Evolutionary conservation across 2,113 vertebrate genomes (phyloP).

Genomic region (Bambusicola thoracicus): DNA sequence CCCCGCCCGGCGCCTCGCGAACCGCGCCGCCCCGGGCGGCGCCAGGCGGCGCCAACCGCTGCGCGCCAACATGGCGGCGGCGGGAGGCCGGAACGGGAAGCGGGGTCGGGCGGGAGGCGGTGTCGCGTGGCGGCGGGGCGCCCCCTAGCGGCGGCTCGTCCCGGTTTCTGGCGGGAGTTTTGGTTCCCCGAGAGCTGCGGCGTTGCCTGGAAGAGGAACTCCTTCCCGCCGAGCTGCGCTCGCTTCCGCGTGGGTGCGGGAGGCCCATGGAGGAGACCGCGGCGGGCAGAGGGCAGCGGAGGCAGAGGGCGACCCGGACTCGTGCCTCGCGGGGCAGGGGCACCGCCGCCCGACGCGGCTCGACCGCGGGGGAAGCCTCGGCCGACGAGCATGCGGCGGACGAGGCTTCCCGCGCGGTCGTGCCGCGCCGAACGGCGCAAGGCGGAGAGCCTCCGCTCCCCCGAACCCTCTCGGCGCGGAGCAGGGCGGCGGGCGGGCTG

Average conservation of each 20-base stretch:
- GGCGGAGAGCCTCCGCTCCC: no score
- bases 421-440: no score
- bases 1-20: not conserved
- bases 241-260: not conserved
- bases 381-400: not conserved
- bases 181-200: not conserved
- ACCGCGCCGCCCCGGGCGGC: no score
- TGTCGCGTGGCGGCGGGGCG: not conserved
- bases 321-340: no score
- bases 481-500: not conserved
- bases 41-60: not conserved
- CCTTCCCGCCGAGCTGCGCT: no score
- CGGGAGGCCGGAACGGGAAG: not conserved
- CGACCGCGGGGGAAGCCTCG: not conserved
- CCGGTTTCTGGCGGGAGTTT: not conserved
- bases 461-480: no score
- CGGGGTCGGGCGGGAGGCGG: no score
- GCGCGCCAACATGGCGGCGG: slow-evolving; percentile 13
- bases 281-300: no score
- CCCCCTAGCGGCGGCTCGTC: not conserved
- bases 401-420: no score
- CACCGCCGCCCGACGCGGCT: no score
- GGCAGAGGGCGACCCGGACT: no score
- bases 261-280: not conserved
- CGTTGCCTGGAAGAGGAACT: not conserved